phyloP scores from a whole-genome alignment of 2,113 vertebrate species.

The Sebastes schlegelii region DNA sequence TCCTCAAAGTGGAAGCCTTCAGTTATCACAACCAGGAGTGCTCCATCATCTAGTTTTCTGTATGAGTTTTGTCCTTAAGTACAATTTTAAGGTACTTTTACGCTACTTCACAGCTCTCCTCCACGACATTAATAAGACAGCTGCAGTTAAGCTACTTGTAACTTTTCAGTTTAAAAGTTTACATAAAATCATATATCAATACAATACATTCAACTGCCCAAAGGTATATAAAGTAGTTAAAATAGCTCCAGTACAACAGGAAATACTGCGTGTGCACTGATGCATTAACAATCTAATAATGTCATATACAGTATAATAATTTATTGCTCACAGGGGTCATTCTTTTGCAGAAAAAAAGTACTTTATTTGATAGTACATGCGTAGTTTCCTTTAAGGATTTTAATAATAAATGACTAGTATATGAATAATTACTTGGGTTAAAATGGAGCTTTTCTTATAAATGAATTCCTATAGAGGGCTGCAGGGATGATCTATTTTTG shows the following conservation, averaged over 20 bases:
- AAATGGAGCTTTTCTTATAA: neutral
- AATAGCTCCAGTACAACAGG: neutral
- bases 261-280: neutral
- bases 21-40: slow-evolving; percentile 8
- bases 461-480: no score
- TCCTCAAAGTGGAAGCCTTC: slow-evolving; percentile 25
- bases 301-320: neutral
- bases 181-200: neutral
- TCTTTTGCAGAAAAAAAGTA: neutral
- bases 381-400: neutral
- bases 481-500: no score
- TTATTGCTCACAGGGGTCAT: neutral
- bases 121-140: neutral
- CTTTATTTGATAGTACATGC: neutral
- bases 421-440: neutral
- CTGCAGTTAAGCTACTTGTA: neutral
- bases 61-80: neutral
- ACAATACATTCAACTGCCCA: neutral
- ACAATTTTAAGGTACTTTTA: neutral
- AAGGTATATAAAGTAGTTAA: neutral
- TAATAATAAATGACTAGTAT: neutral
- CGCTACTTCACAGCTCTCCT: neutral
- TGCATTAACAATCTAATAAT: neutral
- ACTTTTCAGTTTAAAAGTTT: neutral
- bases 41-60: slow-evolving; percentile 2